Evolutionary conservation across 1,140 invertebrate genomes (phyloP), one percentile per base, ranked within the genome.

Genomic region (Aphis gossypii): DNA sequence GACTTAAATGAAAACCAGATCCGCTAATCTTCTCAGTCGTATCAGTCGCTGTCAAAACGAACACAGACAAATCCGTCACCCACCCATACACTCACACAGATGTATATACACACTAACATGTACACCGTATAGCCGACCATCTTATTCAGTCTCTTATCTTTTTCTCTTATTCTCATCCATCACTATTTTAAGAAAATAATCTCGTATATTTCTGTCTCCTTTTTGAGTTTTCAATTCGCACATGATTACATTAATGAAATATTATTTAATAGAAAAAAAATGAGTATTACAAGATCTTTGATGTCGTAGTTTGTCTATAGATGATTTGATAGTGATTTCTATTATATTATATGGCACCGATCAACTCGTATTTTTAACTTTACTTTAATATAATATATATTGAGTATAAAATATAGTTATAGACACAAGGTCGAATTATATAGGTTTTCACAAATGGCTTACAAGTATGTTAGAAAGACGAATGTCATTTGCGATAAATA

Each of bases 1-100:
- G 76, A 93, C 82, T 93, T 83, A 86, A 93, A 93, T 56, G 92
- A 93, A 93, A 93, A 93, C 92, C 48, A 86, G 92, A 93, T 51
- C 92, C n/a, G 82, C 92, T 93, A 93, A 93, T 93, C 92, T 93
- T 93, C 48, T 56, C 92, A 44, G 91, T 54, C 91, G 44, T 92
- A 92, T 92, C 68, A 92, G 92, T 84, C 92, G 92, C 82, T 86
- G 82, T 93, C 82, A 93, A 93, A 93, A 93, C 38, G 82, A 84
- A 56, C 82, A n/a, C 48, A 23, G 82, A 92, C 91, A 92, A 92
- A 93, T 93, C 92, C 76, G 92, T 93, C 92, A 93, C 35, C 6
- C 68, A 35, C 20, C 7, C 68, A 48, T 4, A 82, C 90, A 44
- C 68, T 2, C 30, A 23, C 38, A 82, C 60, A 44, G 25, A 18